Evolutionary conservation across 2,797 vertebrate genomes (phyloP), one percentile per base, ranked within the genome.

Genomic region (Moxostoma hubbsi): DNA sequence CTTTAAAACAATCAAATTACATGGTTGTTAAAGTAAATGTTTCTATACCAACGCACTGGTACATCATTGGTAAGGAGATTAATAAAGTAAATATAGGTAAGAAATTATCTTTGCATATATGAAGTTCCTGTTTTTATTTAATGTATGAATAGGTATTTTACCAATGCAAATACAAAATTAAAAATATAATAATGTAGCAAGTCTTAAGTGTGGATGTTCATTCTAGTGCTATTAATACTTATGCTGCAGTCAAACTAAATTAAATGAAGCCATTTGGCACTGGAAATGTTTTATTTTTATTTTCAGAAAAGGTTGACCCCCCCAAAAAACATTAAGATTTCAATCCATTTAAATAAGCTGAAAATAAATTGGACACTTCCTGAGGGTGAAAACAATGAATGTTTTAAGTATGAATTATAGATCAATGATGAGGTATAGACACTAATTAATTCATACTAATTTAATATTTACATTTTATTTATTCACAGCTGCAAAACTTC

Each of bases 351-450:
- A 61, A 12, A 9, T 59, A 71, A 46, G 11, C 50, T 81, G 9
- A 62, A 77, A 11, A 73, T 81, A 46, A 47, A 16, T 7, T 81
- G 74, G 80, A 0, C 1, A 10, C 3, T 0, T 1, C 47, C 80
- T 47, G 2, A 5, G 10, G 0, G 0, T 46, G 0, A 0, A 0
- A 0, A 1, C 0, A 2, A 2, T 2, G 0, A 0, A 0, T 81
- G 74, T 62, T 77, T 67, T 72, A 7, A 0, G 0, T 77, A 67
- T 43, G 46, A 73, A n/a, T 5, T 81, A 45, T 53, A 77, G 9
- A 77, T 77, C 16, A 77, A 77, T 46, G 8, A 67, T 73, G 54
- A 81, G 54, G 80, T 81, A 77, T 58, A 55, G 12, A 65, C 58
- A 15, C 45, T 11, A 50, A n/a, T 15, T 16, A 54, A 15, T 50